These are phyloP conservation scores for Euthynnus affinis DNA, from an alignment of 2,797 vertebrate genomes.

Conservation along the genomic window DNA sequence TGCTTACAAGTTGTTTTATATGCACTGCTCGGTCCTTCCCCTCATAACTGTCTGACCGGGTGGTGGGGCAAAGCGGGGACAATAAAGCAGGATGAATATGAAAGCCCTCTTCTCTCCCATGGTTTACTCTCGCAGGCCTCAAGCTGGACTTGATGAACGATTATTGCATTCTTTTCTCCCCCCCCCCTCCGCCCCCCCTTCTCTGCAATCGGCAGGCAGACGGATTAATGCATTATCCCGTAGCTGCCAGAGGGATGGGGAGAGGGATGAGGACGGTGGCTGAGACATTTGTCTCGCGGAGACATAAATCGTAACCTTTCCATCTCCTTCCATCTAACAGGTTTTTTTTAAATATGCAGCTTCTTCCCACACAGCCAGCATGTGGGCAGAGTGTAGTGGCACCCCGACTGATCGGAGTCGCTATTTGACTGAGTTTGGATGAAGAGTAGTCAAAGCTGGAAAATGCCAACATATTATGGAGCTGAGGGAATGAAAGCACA, in stretches of 20 bases:
- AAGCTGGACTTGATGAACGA: conserved; percentile 70
- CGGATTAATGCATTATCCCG: conserved; percentile 74
- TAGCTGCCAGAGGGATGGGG: conserved; percentile 63
- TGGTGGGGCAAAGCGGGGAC: conserved; percentile 35
- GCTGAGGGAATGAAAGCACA: conserved; percentile 32
- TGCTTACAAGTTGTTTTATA: conserved; percentile 75
- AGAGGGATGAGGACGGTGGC: conserved; percentile 61
- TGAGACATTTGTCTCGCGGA: conserved; percentile 68
- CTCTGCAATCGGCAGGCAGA: conserved; percentile 60
- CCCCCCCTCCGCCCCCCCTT: no score
- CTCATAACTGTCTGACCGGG: conserved; percentile 65
- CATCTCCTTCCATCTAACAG: conserved; percentile 73
- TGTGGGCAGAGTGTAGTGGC: conserved; percentile 73
- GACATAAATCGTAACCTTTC: conserved; percentile 88
- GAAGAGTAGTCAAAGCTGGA: conserved; percentile 37
- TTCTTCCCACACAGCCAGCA: conserved; percentile 63
- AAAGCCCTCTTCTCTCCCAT: conserved; percentile 55
- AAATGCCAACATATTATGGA: conserved; percentile 44
- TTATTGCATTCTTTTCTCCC: conserved; percentile 60
- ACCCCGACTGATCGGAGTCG: conserved; percentile 49
- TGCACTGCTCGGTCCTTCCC: conserved; percentile 45
- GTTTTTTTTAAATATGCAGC: conserved; percentile 83
- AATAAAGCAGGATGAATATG: conserved; percentile 75
- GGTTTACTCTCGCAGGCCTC: conserved; percentile 44
- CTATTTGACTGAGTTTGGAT: conserved; percentile 18